Percentiles rank a stretch among this genome's conserved stretches.
Conservation (phyloP, 2,797 vertebrate species). For the Paguma larvata region DNA sequence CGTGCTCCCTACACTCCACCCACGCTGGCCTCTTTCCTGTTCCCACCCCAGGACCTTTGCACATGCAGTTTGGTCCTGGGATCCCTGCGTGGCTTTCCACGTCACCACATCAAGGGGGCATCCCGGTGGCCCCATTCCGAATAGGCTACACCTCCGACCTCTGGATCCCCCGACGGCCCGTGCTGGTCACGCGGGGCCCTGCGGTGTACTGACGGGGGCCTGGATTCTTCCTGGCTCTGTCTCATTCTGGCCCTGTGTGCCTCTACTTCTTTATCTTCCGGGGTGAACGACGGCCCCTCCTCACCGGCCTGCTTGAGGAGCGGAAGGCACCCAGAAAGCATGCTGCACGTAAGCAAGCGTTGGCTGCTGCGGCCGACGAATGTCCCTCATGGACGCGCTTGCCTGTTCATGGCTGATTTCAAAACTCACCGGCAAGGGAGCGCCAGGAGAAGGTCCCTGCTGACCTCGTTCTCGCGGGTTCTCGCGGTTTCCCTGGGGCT, state of each 20-base stretch:
- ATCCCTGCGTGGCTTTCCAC: not conserved
- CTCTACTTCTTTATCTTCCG: not conserved
- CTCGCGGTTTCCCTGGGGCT: fast-evolving
- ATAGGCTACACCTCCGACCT: not conserved
- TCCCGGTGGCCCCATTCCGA: not conserved
- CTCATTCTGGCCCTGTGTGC: not conserved
- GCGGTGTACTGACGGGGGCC: fast-evolving
- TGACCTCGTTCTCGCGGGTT: fast-evolving
- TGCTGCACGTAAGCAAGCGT: fast-evolving
- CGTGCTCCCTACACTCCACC: not conserved
- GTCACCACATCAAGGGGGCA: not conserved
- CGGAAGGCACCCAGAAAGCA: not conserved
- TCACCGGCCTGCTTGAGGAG: not conserved
- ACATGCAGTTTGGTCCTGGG: not conserved
- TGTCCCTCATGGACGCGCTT: not conserved
- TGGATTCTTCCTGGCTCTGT: fast-evolving
- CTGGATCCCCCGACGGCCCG: not conserved
- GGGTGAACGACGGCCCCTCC: fast-evolving
- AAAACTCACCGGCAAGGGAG: too few relatives aligned
- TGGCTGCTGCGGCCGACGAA: not conserved
- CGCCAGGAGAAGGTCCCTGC: fast-evolving
- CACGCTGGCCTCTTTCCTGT: fast-evolving
- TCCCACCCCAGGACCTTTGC: not conserved
- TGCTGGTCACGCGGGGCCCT: fast-evolving
- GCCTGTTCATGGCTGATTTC: not conserved